Evolutionary conservation across 2,888 invertebrate species (phyloP).

Genomic region (Eulithis testata): DNA sequence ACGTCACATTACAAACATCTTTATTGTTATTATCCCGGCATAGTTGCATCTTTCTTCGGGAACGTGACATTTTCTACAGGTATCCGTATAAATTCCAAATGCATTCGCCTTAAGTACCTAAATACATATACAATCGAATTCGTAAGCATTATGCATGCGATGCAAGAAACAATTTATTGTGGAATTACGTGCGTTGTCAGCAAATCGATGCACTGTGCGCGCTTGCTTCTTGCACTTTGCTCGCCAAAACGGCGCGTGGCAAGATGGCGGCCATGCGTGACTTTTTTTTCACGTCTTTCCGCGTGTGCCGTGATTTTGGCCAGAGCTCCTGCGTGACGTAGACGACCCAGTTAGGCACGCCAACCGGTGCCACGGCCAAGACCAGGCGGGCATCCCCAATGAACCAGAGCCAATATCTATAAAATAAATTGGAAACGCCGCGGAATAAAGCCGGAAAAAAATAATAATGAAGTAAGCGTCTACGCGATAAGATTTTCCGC

Average conservation of each 20-base stretch:
- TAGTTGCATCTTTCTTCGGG: constrained; percentile 47
- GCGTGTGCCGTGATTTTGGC: constrained; percentile 81
- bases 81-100: constrained; percentile 64
- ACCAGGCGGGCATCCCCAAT: constrained; percentile 81
- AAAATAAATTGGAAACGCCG: constrained; percentile 80
- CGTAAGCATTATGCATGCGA: constrained; percentile 71
- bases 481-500: constrained; percentile 69
- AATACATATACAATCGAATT: constrained; percentile 75
- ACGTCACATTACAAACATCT: constrained; percentile 34
- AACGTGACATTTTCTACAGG: constrained; percentile 44
- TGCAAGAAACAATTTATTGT: constrained; percentile 79
- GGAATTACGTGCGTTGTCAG: constrained; percentile 74
- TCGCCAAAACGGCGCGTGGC: constrained; percentile 69
- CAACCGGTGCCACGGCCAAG: constrained; percentile 83
- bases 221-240: constrained; percentile 51
- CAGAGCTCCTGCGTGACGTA: constrained; percentile 78
- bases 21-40: constrained; percentile 42
- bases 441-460: constrained; percentile 73
- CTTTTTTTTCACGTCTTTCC: constrained; percentile 76
- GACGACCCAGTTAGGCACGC: constrained; percentile 81
- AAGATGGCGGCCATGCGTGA: constrained; percentile 63
- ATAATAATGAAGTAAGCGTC: constrained; percentile 79
- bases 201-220: constrained; percentile 54
- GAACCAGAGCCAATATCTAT: constrained; percentile 84
- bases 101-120: constrained; percentile 72